Base-by-base conservation (phyloP, 2,888 invertebrate species). In the Norana najaformis region DNA sequence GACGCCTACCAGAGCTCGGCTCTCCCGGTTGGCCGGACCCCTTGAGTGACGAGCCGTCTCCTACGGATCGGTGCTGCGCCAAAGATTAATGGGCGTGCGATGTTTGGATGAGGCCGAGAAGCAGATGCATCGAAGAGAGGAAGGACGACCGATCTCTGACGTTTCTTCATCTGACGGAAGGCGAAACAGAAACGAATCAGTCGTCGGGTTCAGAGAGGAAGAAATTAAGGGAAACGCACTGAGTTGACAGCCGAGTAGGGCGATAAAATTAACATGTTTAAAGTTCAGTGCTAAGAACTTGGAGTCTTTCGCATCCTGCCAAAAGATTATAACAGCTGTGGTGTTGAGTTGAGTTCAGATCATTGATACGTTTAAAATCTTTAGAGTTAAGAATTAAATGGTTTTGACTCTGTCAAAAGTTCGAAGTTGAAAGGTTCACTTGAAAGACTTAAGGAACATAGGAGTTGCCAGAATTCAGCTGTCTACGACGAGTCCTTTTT, bases 41-140 rank as follows among this genome's bases (percentile, higher is more conserved):
- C 30, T 30, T 69, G 69, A 69, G 69, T 69, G 69, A 69, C 69
- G 69, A 69, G 30, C 69, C 69, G 47, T 47, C 47, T 20, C 8
- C 23, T 6, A 23, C 47, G 0, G 69, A 69, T 1, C 69, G 69
- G 69, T n/a, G 69, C n/a, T 2, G 8, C 69, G 69, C n/a, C n/a
- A 8, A 69, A 69, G 69, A 69, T 69, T 69, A 69, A 69, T 69
- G n/a, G 69, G 69, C 69, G 69, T 69, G 69, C 69, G 69, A 69
- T 69, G 69, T 18, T 11, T n/a, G 69, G 8, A 69, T 6, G n/a
- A 69, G 69, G 69, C n/a, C n/a, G 69, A n/a, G 30, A 8, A n/a
- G 69, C n/a, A 69, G 69, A 69, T n/a, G 69, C 69, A 8, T 2
- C n/a, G n/a, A 30, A n/a, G 69, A 69, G n/a, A 30, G 11, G 69